Conservation (phyloP, 2,888 invertebrate species). For the Mactromeris polynyma region DNA sequence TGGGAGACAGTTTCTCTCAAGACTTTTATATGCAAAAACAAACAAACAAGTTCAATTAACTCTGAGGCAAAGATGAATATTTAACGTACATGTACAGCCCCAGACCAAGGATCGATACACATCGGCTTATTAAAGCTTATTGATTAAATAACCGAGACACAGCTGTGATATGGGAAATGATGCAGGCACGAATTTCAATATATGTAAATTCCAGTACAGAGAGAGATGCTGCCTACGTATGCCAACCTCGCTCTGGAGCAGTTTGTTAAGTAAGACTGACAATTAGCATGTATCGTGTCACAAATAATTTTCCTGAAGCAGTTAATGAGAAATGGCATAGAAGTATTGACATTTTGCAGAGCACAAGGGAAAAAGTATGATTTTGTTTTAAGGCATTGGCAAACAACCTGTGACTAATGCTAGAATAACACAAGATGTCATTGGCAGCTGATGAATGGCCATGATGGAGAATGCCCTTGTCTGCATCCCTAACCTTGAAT, state of each 20-base stretch:
- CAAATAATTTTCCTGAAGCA: neutral
- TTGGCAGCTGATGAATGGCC: too few relatives aligned
- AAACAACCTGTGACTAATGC: neutral
- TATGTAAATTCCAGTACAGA: conserved; percentile 16
- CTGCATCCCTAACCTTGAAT: too few relatives aligned
- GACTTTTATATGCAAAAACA: neutral
- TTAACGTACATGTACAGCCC: conserved; percentile 5
- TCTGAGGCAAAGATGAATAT: neutral
- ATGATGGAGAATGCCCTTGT: too few relatives aligned
- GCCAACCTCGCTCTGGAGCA: neutral
- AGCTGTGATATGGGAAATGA: neutral
- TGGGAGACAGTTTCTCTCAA: neutral
- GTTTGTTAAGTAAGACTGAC: neutral
- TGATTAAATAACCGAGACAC: conserved; percentile 7
- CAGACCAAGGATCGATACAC: neutral
- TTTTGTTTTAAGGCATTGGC: neutral
- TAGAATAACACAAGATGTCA: neutral
- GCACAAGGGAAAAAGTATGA: neutral
- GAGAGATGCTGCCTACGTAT: neutral
- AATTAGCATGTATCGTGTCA: neutral
- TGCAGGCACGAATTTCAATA: neutral
- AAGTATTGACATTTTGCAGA: conserved; percentile 15
- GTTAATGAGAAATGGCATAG: neutral
- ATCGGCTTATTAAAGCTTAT: conserved; percentile 4
- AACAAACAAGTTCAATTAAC: neutral